Conservation (phyloP, 2,113 vertebrate species). For the Eulacestoma nigropectus region DNA sequence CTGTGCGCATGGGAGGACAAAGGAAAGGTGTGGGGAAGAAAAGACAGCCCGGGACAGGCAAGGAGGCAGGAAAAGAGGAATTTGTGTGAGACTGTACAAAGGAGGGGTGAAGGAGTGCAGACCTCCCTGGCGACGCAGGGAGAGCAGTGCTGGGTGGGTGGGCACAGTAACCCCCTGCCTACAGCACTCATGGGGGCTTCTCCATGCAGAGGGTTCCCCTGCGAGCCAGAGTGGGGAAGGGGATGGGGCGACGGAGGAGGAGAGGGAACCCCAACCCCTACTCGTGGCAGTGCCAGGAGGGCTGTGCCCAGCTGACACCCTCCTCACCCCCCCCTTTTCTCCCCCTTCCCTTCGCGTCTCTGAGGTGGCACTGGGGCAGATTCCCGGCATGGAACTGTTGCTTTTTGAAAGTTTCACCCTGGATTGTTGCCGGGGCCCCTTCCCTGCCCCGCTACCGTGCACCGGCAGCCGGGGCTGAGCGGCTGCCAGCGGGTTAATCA, state of each 20-base stretch:
- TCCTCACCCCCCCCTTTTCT: rapidly evolving
- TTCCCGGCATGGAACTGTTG: rapidly evolving
- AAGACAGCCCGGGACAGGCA: rapidly evolving
- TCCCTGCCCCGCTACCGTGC: neutral
- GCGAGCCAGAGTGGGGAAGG: too few relatives aligned
- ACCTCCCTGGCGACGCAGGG: rapidly evolving
- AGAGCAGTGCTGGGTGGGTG: neutral
- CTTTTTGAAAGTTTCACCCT: neutral
- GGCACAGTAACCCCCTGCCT: neutral
- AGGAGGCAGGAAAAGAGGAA: neutral
- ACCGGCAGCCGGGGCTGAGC: neutral
- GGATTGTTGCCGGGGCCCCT: neutral
- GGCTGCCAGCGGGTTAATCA: neutral
- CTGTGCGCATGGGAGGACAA: rapidly evolving
- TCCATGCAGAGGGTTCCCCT: neutral
- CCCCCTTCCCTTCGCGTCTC: neutral
- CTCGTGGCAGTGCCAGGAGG: rapidly evolving
- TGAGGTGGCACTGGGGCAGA: neutral
- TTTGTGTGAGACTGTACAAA: neutral
- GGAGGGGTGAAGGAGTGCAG: neutral
- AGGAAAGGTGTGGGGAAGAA: neutral
- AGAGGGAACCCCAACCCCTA: neutral
- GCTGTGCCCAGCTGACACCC: neutral
- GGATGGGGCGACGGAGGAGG: rapidly evolving
- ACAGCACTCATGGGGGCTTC: neutral